phyloP scores from a whole-genome alignment of 2,797 vertebrate genomes.

The Dromococcyx pavoninus region DNA sequence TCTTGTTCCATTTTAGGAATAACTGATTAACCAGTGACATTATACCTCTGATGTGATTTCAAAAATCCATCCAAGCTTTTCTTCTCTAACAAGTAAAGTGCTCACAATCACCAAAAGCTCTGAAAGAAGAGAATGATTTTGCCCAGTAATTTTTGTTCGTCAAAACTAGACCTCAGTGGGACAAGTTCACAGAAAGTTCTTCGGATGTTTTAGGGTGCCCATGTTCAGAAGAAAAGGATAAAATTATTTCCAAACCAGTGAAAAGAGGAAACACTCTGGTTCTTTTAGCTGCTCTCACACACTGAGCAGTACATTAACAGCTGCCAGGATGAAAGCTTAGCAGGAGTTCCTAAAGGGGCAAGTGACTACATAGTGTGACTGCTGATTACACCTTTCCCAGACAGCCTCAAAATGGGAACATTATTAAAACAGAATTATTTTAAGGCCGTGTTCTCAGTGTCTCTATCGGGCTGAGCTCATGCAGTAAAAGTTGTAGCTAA shows the following conservation, averaged over 20 bases:
- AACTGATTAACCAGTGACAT: background rate
- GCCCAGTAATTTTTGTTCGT: background rate
- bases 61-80: background rate
- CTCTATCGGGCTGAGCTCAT: background rate
- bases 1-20: background rate
- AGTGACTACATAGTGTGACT: background rate
- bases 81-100: background rate
- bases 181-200: background rate
- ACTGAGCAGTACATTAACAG: background rate
- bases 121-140: background rate
- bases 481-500: background rate
- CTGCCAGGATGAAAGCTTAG: constrained; percentile 43
- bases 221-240: background rate
- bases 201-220: background rate
- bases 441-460: background rate
- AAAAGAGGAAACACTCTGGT: background rate
- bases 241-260: background rate
- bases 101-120: background rate
- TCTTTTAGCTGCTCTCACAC: background rate
- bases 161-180: background rate
- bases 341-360: background rate
- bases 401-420: background rate
- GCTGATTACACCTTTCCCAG: constrained; percentile 25
- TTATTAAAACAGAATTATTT: constrained; percentile 47
- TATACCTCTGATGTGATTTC: background rate